phyloP scores from a whole-genome alignment of 2,888 invertebrate species.

The Metacarcinus magister region DNA sequence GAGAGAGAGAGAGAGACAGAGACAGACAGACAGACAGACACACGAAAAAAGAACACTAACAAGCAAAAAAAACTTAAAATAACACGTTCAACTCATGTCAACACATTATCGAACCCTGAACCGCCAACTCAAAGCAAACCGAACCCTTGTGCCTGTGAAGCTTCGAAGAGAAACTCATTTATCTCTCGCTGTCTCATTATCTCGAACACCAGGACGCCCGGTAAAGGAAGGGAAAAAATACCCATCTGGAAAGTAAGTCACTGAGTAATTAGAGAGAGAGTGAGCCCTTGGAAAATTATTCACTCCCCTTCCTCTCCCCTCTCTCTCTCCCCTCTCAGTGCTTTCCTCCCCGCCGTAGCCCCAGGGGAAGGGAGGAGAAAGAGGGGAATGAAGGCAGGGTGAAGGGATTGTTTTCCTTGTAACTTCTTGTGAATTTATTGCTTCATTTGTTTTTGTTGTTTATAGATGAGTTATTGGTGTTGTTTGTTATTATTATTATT shows the following conservation, averaged over 20 bases:
- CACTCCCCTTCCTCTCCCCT: not conserved
- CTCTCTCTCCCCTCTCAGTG: not conserved
- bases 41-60: not conserved
- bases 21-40: not conserved
- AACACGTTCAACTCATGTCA: not conserved
- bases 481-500: no score
- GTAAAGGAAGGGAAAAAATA: not conserved
- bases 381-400: not conserved
- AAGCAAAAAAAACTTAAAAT: not conserved
- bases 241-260: conserved; percentile 27
- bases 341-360: not conserved
- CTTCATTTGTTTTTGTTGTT: not conserved
- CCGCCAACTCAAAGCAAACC: no score
- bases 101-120: not conserved
- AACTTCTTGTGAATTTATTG: not conserved
- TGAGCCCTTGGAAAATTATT: conserved; percentile 28
- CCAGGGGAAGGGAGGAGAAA: not conserved
- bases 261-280: not conserved
- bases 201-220: not conserved
- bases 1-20: no score
- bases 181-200: conserved; percentile 45
- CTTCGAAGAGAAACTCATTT: not conserved
- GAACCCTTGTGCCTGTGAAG: not conserved
- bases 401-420: not conserved
- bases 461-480: no score